phyloP scores from a whole-genome alignment of 2,113 vertebrate genomes.

The Orthonyx spaldingii region DNA sequence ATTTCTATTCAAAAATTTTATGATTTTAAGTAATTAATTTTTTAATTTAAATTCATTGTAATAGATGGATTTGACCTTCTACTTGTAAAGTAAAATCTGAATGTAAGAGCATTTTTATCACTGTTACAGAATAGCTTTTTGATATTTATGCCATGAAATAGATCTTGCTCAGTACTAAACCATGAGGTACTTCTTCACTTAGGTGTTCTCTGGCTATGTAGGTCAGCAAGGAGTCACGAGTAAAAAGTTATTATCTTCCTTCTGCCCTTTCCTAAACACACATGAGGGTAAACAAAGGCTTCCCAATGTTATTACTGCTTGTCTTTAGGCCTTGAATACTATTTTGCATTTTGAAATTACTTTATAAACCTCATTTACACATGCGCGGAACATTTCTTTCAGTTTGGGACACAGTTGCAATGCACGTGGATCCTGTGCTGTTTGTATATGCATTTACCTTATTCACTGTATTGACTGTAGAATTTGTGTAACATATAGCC shows the following conservation, averaged over 20 bases:
- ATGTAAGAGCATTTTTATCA: background rate
- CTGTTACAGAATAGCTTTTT: background rate
- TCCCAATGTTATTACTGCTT: background rate
- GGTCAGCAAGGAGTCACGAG: background rate
- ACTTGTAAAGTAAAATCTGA: background rate
- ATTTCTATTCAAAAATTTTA: background rate
- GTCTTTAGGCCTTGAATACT: background rate
- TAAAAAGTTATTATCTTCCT: background rate
- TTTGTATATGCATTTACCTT: background rate
- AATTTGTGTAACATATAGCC: background rate
- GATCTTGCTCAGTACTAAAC: background rate
- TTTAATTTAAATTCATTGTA: background rate
- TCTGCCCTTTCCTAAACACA: background rate
- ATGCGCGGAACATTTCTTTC: background rate
- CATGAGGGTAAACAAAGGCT: background rate
- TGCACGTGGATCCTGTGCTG: background rate
- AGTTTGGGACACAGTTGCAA: background rate
- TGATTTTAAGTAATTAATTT: background rate
- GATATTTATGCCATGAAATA: background rate
- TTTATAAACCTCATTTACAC: background rate
- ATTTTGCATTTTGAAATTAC: background rate
- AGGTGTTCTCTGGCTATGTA: background rate
- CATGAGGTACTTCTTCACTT: background rate
- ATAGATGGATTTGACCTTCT: background rate
- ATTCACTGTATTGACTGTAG: background rate